These are phyloP conservation scores for Plestiodon gilberti DNA, from an alignment of 2,113 vertebrate genomes.

Conservation along the genomic window DNA sequence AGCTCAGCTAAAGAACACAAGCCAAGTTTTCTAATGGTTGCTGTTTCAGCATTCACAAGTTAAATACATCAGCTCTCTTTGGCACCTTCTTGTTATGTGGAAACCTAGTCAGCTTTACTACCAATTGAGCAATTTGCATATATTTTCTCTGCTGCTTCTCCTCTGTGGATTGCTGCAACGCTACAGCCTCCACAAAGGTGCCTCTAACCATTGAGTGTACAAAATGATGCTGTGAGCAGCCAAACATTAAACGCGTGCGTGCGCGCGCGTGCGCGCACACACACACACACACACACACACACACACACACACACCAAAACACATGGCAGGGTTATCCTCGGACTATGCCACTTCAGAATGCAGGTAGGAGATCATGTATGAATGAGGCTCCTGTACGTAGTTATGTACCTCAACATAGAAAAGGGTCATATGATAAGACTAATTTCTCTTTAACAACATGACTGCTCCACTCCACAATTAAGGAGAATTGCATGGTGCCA, in stretches of 20 bases:
- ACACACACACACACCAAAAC: no score
- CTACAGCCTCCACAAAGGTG: background rate
- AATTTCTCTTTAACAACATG: background rate
- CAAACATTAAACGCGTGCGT: no score
- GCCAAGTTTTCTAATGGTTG: background rate
- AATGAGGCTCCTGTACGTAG: background rate
- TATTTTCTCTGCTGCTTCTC: background rate
- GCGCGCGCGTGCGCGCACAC: no score
- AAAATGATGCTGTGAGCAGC: background rate
- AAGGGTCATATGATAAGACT: background rate
- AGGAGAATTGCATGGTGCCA: no score
- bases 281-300: no score
- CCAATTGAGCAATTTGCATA: background rate
- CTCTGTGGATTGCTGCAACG: background rate
- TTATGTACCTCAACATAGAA: background rate
- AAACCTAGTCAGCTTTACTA: slow-evolving; percentile 35
- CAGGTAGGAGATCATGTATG: background rate
- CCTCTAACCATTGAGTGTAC: background rate
- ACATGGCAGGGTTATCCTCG: no score
- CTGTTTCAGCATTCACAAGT: slow-evolving; percentile 23
- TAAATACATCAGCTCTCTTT: slow-evolving; percentile 38
- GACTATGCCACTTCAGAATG: background rate
- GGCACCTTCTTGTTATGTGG: slow-evolving; percentile 7
- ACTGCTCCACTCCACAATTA: no score
- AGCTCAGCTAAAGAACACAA: slow-evolving; percentile 32